Base-by-base conservation (phyloP, 1,140 invertebrate species). In the Nautilus pompilius region DNA sequence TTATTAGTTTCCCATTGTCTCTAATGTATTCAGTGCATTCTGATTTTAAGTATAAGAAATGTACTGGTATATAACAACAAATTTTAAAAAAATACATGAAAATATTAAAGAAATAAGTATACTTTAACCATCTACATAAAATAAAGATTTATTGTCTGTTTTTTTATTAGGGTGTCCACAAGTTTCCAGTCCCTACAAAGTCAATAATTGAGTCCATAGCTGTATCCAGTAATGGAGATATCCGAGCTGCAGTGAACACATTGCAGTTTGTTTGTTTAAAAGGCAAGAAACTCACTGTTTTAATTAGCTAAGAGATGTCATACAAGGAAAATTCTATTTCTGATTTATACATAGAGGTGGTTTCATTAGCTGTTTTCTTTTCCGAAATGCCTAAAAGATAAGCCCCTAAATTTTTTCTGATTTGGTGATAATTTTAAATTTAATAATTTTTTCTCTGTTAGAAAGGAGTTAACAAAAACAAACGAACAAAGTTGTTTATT, bases 191-290 rank as follows among this genome's bases (percentile, higher is more conserved):
- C 22, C 80, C 80, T 48, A 65, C 66, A 8, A 70, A 69, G 24
- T 57, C 62, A 55, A 71, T 76, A 26, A 57, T 82, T 49, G 79
- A 82, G 65, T 74, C 74, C 1, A 70, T 82, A 8, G 70, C 75
- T 26, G 71, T 73, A 68, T 68, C 78, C 8, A 80, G 78, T 71
- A 65, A 68, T 64, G 81, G 81, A 6, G 81, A 82, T 63, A 73
- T 82, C 28, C 64, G 81, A 49, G 74, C 72, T 8, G 81, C 80
- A 45, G 70, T 82, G 13, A 82, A 82, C 65, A 67, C 79, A n/a
- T 60, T 82, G 22, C 81, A 82, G 69, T 82, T 82, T 76, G 72
- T 74, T 36, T 80, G 79, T 72, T 67, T 76, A 53, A 74, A 72
- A 74, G 76, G 76, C 76, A 55, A 60, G 49, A 55, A 13, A 3